A percentile compares a stretch with the other conserved stretches of the same genome.
These are phyloP conservation scores for Struthidea cinerea DNA, from an alignment of 2,113 vertebrate species.

Conservation along the genomic window DNA sequence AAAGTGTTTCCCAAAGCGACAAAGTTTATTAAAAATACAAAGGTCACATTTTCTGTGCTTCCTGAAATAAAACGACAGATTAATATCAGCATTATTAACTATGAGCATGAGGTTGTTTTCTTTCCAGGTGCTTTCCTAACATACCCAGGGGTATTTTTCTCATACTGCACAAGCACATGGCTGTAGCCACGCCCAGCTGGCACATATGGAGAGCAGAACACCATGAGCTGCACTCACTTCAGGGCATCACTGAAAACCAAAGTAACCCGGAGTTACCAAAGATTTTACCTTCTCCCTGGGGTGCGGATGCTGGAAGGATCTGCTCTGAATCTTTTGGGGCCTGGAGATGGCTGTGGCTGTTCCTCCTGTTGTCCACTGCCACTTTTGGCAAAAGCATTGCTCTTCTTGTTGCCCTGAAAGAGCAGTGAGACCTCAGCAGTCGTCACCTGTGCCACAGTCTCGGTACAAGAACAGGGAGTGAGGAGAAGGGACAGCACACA, in stretches of 20 bases:
- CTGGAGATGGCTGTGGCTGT: not conserved
- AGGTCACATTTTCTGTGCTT: not conserved
- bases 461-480: accelerated
- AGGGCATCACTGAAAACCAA: not conserved
- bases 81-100: not conserved
- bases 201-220: not conserved
- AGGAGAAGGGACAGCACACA: not conserved
- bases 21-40: not conserved
- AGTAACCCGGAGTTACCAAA: not conserved
- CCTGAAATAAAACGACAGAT: not conserved
- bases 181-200: not conserved
- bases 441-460: not conserved
- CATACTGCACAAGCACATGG: not conserved
- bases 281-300: not conserved
- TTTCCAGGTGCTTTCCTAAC: not conserved
- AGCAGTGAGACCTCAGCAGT: not conserved
- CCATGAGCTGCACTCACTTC: not conserved
- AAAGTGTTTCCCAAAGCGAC: not conserved
- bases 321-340: slow-evolving; percentile 4
- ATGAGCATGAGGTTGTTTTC: not conserved
- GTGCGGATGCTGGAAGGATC: not conserved
- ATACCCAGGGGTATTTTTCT: not conserved
- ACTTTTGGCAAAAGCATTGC: not conserved
- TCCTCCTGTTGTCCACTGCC: not conserved
- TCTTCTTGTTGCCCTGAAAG: slow-evolving; percentile 28